A percentile compares a stretch with the other conserved stretches of the same genome.
These are phyloP conservation scores for Hemistola chrysoprasaria DNA, from an alignment of 2,888 invertebrate genomes.

Conservation along the genomic window DNA sequence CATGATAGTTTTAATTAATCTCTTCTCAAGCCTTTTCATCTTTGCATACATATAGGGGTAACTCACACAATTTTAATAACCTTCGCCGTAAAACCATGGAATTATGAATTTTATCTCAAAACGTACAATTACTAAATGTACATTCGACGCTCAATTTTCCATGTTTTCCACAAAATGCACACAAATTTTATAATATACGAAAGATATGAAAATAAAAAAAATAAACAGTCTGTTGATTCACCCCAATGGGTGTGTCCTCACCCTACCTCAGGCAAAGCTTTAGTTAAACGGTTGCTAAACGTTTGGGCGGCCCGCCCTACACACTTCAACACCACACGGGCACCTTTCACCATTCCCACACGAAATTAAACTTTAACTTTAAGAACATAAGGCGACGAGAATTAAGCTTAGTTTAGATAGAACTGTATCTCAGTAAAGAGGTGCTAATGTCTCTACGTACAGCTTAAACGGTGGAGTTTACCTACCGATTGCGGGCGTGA, in stretches of 20 bases:
- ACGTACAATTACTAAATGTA: too few relatives aligned
- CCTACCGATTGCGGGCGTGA: slow-evolving; percentile 57
- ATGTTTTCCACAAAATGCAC: too few relatives aligned
- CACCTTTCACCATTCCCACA: slow-evolving; percentile 24
- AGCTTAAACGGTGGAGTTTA: slow-evolving; percentile 64
- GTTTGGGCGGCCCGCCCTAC: slow-evolving; percentile 82
- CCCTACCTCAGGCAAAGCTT: slow-evolving; percentile 53
- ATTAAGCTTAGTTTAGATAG: slow-evolving; percentile 28
- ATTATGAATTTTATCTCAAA: too few relatives aligned
- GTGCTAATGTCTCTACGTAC: slow-evolving; percentile 60
- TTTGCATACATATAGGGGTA: too few relatives aligned
- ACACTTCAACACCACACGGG: slow-evolving; percentile 53
- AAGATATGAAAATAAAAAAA: slow-evolving; percentile 10
- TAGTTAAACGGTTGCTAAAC: slow-evolving; percentile 80
- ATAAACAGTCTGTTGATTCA: slow-evolving; percentile 29
- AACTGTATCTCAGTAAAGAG: slow-evolving; percentile 53
- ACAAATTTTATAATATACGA: neutral
- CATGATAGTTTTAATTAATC: too few relatives aligned
- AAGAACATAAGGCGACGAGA: slow-evolving; percentile 32
- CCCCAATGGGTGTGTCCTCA: slow-evolving; percentile 71
- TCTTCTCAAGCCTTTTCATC: too few relatives aligned
- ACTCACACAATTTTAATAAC: too few relatives aligned
- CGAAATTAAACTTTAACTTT: slow-evolving; percentile 43
- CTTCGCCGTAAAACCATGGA: too few relatives aligned
- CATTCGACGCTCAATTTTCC: too few relatives aligned